Conservation (phyloP, 2,113 vertebrate genomes). For the Sarotherodon lohbergeri region DNA sequence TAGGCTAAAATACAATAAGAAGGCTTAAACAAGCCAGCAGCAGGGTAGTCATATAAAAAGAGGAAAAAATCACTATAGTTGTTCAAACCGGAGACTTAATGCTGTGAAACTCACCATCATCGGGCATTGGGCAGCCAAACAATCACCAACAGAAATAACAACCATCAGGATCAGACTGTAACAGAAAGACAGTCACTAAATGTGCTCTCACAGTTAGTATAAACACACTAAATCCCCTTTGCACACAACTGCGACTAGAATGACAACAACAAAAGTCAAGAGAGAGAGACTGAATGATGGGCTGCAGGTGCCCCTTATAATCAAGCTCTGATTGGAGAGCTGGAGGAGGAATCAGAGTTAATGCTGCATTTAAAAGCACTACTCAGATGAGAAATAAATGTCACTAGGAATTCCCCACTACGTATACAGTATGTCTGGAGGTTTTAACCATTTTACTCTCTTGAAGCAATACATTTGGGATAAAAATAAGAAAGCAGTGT, state of each 20-base stretch:
- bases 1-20: neutral
- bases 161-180: neutral
- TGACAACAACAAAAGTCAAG: neutral
- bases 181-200: neutral
- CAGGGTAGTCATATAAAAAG: neutral
- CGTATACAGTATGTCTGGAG: neutral
- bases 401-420: neutral
- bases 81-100: neutral
- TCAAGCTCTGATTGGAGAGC: neutral
- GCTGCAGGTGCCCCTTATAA: neutral
- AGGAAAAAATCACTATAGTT: neutral
- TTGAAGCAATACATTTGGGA: neutral
- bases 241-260: neutral
- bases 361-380: neutral
- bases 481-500: conserved; percentile 8
- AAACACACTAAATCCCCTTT: neutral
- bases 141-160: neutral
- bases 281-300: neutral
- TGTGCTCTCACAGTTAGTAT: neutral
- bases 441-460: conserved; percentile 20
- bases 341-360: neutral
- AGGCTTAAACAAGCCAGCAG: neutral
- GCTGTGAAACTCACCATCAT: neutral
- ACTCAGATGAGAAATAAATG: neutral
- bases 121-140: neutral